Evolutionary conservation across 2,888 invertebrate genomes (phyloP), one percentile per base, ranked within the genome.

Genomic region (Platycnemis pennipes): DNA sequence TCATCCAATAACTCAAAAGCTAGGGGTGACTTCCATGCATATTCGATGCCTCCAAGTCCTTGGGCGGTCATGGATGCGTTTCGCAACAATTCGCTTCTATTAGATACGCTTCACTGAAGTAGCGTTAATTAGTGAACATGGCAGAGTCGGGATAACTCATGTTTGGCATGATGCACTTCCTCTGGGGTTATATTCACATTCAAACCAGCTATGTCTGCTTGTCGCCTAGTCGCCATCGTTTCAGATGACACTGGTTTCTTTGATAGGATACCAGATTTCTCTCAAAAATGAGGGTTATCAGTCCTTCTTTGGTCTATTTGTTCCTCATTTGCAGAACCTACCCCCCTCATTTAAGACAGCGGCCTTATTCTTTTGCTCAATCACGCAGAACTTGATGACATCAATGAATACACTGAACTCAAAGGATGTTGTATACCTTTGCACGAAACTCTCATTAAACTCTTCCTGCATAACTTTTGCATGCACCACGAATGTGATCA

Each of bases 91-190:
- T 77, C 37, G 77, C 37, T 13, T 37, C 37, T 37, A 77, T 3
- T 13, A 37, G 77, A 77, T 7, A 37, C 37, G 37, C 37, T 37
- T 77, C 37, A 77, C 77, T 77, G 77, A 16, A 37, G 37, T 8
- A 16, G 77, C 77, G 16, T 31, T 77, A 77, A 77, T 77, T 77
- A 77, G 37, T 77, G 77, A 37, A 77, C 31, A 77, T 77, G 77
- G 37, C 77, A 2, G 77, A 37, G 77, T 31, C 37, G 77, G 77
- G 77, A 37, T 77, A 77, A 77, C 37, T 77, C 13, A 37, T 77
- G 77, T 37, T 77, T 2, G 13, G 37, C 37, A 37, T 37, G 77
- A 37, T 77, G 77, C 37, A 37, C 77, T 37, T 77, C 77, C 37
- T 37, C 7, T 37, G 77, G 37, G 77, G 77, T 37, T 37, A 77